Base-by-base conservation (phyloP, 2,797 vertebrate species). In the Rhinogobio ventralis region DNA sequence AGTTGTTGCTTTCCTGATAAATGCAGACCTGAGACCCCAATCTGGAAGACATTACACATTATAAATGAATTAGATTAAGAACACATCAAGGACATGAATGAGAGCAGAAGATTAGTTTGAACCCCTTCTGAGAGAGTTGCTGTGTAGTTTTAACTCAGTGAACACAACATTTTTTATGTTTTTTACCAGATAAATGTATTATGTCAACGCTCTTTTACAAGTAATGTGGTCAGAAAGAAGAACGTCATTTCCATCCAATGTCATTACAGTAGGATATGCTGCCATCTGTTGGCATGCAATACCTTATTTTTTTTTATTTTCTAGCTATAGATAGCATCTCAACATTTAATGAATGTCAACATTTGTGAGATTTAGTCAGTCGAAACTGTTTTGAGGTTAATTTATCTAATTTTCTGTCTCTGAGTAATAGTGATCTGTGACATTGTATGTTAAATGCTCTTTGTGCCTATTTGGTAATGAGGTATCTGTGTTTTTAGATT, bases 211-310 rank as follows among this genome's bases (percentile, higher is more conserved):
- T 73, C 19, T 6, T 73, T 46, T 55, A 62, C 6, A 51, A 64
- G 39, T 2, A 19, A 78, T 46, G 9, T 62, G 4, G 25, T 74
- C 14, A 51, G 36, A 19, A 64, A 39, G n/a, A 30, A 39, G 3
- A 33, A 25, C 0, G 0, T 76, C 33, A 25, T 10, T 39, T 30
- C 20, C 4, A 33, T 30, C 49, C 67, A 67, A n/a, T 72, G 15
- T 57, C 51, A 30, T 77, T 69, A n/a, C 33, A 42, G 45, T 69
- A n/a, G 64, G 49, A 45, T 55, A 46, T 84, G 64, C 82, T 84
- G 82, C 74, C 74, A 84, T 84, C 82, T 84, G 51, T 60, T 84
- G 82, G 64, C 39, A 46, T 20, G 17, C 0, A 11, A 68, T 30
- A 46, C 5, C 39, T 25, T 77, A 7, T 7, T 49, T 25, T 33